These are phyloP conservation scores for Ramphastos sulfuratus DNA, from an alignment of 2,113 vertebrate genomes.

Conservation along the genomic window DNA sequence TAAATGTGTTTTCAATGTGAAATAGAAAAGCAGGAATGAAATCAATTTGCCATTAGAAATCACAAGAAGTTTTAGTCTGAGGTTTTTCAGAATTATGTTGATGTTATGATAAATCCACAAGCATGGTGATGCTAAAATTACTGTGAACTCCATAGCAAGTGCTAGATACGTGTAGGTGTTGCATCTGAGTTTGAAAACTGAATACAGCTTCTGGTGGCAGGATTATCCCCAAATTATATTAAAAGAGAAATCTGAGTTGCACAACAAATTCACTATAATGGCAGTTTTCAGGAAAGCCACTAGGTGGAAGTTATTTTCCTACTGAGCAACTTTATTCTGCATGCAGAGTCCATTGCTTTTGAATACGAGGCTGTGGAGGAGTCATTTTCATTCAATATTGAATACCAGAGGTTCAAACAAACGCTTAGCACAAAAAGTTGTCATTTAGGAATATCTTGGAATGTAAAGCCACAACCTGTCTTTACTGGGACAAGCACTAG, in stretches of 20 bases:
- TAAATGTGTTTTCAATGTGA: constrained; percentile 24
- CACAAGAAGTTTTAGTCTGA: background rate
- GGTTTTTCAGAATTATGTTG: background rate
- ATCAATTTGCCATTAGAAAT: background rate
- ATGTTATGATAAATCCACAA: background rate
- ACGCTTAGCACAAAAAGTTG: background rate
- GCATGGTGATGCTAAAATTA: background rate
- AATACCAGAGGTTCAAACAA: background rate
- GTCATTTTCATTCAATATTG: background rate
- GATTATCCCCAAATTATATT: background rate
- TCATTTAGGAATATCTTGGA: background rate
- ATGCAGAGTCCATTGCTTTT: background rate
- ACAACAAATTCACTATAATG: background rate
- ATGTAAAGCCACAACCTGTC: background rate
- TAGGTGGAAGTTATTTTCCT: constrained; percentile 69
- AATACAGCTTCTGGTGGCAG: background rate
- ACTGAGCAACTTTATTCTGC: background rate
- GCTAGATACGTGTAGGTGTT: background rate
- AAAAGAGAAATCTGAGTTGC: background rate
- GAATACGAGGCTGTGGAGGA: background rate
- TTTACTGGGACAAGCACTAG: background rate
- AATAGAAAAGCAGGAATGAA: constrained; percentile 31
- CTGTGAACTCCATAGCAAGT: background rate
- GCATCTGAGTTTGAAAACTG: background rate
- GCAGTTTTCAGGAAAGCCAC: constrained; percentile 57